Base-by-base conservation (phyloP, 2,113 vertebrate species). In the Podarcis muralis region DNA sequence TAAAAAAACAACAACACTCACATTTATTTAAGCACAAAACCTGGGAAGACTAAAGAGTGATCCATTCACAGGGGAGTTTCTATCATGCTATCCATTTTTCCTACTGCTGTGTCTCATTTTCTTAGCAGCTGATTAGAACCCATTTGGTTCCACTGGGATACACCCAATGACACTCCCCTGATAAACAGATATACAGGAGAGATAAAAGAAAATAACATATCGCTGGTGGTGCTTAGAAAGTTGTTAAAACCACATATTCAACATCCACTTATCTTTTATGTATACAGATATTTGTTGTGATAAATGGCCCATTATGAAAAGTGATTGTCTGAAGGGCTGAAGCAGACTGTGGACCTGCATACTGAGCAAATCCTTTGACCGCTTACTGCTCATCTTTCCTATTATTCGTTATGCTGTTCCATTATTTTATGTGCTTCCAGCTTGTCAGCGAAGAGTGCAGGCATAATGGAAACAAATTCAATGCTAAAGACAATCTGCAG, bases 91-190 rank as follows among this genome's bases (percentile, higher is more conserved):
- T 92, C 81, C n/a, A 92, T 96, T 91, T 89, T 72, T 35, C 75
- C 91, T 37, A 27, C 22, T 82, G 59, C 30, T 84, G 68, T 88
- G 89, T 85, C 88, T 95, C 92, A 90, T 93, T 95, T 96, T 94
- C 92, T 89, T 93, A 93, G 89, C 69, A 35, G 72, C 66, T 95
- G 89, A 95, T 95, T 95, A 94, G 84, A 96, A 95, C 88, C 84
- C 83, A 79, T 94, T 92, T 77, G 65, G 68, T 94, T 95, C 89
- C 89, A 48, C 89, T 71, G 78, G 74, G 83, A 87, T 86, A 92
- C 88, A 94, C 87, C 94, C 83, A 95, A 1, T 8, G 75, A 90
- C 86, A 90, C 88, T 95, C 91, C 90, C 88, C 75, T 93, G 91
- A 92, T 84, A 90, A 87, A 88, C 74, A 90, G 89, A 92, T 3